Percentiles rank a stretch among this genome's conserved stretches.
phyloP scores from a whole-genome alignment of 1,140 invertebrate genomes.

The Contarinia nasturtii region DNA sequence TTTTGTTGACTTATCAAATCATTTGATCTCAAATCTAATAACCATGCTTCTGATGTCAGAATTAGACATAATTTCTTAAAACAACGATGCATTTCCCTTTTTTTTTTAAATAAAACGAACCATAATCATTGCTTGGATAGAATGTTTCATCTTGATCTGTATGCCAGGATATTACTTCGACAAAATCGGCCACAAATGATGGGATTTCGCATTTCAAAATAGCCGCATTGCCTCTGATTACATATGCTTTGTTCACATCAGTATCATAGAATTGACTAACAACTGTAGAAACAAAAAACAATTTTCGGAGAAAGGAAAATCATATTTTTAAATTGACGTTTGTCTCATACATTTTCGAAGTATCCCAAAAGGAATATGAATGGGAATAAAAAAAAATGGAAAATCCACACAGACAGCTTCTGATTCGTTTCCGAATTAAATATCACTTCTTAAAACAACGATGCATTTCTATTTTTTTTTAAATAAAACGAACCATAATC shows the following conservation, averaged over 20 bases:
- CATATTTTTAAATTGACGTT: too few relatives aligned
- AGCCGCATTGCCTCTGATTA: conserved; percentile 44
- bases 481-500: conserved; percentile 20
- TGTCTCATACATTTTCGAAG: too few relatives aligned
- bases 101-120: conserved; percentile 22
- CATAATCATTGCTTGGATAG: conserved; percentile 38
- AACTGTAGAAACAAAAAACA: conserved; percentile 37
- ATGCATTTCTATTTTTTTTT: too few relatives aligned
- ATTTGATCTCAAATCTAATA: too few relatives aligned
- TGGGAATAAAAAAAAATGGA: background rate
- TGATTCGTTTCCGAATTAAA: background rate
- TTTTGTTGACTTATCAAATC: too few relatives aligned
- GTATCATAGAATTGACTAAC: conserved; percentile 63
- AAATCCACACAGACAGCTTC: background rate
- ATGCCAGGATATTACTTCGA: conserved; percentile 42
- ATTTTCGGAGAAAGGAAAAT: too few relatives aligned
- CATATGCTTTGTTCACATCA: conserved; percentile 55
- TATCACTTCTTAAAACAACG: too few relatives aligned
- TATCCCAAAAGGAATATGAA: background rate
- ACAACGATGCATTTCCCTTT: too few relatives aligned
- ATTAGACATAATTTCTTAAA: too few relatives aligned
- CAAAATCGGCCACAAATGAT: conserved; percentile 46
- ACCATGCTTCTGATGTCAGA: too few relatives aligned
- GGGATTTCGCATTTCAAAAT: conserved; percentile 48
- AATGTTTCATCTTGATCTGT: conserved; percentile 32